Percentiles rank a stretch among this genome's conserved stretches.
Evolutionary conservation across 2,888 invertebrate species (phyloP).

Genomic region (Theodoxus fluviatilis): DNA sequence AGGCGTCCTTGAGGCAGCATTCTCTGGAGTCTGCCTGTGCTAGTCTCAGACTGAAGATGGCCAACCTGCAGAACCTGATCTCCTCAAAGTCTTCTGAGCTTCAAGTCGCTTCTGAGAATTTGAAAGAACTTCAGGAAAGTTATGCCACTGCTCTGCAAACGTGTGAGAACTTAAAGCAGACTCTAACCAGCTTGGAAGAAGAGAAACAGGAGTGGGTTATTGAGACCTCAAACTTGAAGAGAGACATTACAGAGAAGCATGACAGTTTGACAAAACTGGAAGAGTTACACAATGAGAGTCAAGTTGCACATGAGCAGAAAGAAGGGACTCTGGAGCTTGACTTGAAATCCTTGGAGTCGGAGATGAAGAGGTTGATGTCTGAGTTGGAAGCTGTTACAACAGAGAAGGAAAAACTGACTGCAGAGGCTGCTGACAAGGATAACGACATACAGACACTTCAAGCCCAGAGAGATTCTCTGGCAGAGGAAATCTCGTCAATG

Average conservation of each 20-base stretch:
- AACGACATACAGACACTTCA: not conserved
- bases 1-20: too few relatives aligned
- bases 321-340: conserved; percentile 16
- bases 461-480: conserved; percentile 4
- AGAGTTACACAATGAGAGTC: conserved; percentile 1
- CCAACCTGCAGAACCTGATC: too few relatives aligned
- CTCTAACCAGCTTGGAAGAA: conserved; percentile 23
- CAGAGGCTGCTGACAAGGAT: not conserved
- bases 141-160: not conserved
- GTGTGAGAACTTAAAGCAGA: not conserved
- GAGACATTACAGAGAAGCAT: conserved; percentile 27
- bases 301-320: too few relatives aligned
- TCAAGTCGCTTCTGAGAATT: too few relatives aligned
- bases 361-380: not conserved
- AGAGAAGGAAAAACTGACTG: conserved; percentile 12
- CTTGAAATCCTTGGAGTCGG: not conserved
- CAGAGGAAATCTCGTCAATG: not conserved
- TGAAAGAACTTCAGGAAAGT: not conserved
- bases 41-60: too few relatives aligned
- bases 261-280: conserved; percentile 17
- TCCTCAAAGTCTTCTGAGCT: too few relatives aligned
- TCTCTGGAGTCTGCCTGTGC: too few relatives aligned
- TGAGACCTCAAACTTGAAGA: conserved; percentile 33
- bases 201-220: too few relatives aligned
- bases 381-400: not conserved